Evolutionary conservation across 2,113 vertebrate genomes (phyloP).

Genomic region (Pygoscelis adeliae): DNA sequence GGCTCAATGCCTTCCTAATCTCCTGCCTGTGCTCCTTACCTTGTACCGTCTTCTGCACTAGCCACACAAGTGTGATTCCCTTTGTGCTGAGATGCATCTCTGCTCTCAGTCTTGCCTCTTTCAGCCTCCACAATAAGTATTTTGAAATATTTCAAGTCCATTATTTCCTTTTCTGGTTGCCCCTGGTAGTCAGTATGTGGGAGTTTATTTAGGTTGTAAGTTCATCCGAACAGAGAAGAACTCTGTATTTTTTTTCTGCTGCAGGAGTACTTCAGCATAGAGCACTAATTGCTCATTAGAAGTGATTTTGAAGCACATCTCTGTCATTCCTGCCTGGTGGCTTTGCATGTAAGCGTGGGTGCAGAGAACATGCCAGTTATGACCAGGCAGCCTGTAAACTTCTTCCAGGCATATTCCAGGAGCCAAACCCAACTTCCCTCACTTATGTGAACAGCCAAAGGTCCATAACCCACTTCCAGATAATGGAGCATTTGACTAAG

Average conservation of each 20-base stretch:
- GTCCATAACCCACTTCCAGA: background rate
- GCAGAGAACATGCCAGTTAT: background rate
- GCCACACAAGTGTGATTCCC: background rate
- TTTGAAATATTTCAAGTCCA: background rate
- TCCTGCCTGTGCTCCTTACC: background rate
- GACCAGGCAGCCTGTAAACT: background rate
- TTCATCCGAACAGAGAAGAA: background rate
- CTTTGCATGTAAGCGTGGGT: background rate
- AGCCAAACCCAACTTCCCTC: background rate
- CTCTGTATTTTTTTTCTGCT: background rate
- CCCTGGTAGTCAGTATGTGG: background rate
- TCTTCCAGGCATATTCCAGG: constrained; percentile 18
- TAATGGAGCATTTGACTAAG: constrained; percentile 39
- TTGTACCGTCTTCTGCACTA: background rate
- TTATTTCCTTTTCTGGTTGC: background rate
- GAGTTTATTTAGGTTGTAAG: background rate
- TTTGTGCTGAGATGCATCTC: background rate
- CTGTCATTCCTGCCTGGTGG: background rate
- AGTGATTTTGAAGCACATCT: constrained; percentile 5
- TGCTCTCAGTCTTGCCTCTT: background rate
- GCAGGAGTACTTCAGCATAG: background rate
- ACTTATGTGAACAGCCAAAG: background rate
- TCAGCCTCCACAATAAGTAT: background rate
- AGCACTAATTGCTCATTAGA: background rate
- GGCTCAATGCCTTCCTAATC: background rate